phyloP scores from a whole-genome alignment of 2,797 vertebrate species.

The Propithecus perrieri region DNA sequence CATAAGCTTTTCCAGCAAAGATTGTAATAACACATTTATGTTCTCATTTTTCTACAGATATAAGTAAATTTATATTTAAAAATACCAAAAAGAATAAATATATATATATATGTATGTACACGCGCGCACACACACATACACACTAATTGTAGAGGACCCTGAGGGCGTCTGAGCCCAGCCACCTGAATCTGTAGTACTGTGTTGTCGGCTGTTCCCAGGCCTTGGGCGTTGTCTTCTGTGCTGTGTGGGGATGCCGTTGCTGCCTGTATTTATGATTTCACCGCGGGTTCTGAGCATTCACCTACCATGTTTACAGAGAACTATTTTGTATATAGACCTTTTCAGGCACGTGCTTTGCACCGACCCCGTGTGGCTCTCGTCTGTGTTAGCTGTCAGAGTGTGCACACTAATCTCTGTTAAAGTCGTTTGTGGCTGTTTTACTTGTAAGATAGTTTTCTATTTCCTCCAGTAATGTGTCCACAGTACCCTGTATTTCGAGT shows the following conservation, averaged over 20 bases:
- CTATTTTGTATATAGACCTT: constrained; percentile 98
- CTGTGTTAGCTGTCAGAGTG: constrained; percentile 92
- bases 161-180: constrained; percentile 87
- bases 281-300: constrained; percentile 95
- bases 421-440: constrained; percentile 92
- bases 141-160: constrained; percentile 89
- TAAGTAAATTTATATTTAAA: constrained; percentile 93
- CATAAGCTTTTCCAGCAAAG: constrained; percentile 87
- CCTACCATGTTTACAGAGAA: constrained; percentile 99
- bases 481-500: constrained; percentile 55
- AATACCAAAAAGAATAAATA: constrained; percentile 94
- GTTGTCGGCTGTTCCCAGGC: constrained; percentile 90
- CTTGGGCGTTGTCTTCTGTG: constrained; percentile 93
- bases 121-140: constrained; percentile 77
- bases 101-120: constrained; percentile 75
- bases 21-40: constrained; percentile 94
- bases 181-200: constrained; percentile 88
- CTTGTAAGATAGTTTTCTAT: constrained; percentile 95
- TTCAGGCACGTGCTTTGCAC: constrained; percentile 96
- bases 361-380: constrained; percentile 92
- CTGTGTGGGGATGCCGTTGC: constrained; percentile 95
- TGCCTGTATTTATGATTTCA: constrained; percentile 97
- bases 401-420: constrained; percentile 93
- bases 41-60: constrained; percentile 90
- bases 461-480: constrained; percentile 83